These are phyloP conservation scores for Galeruca laticollis DNA, from an alignment of 2,888 invertebrate genomes.

Conservation along the genomic window DNA sequence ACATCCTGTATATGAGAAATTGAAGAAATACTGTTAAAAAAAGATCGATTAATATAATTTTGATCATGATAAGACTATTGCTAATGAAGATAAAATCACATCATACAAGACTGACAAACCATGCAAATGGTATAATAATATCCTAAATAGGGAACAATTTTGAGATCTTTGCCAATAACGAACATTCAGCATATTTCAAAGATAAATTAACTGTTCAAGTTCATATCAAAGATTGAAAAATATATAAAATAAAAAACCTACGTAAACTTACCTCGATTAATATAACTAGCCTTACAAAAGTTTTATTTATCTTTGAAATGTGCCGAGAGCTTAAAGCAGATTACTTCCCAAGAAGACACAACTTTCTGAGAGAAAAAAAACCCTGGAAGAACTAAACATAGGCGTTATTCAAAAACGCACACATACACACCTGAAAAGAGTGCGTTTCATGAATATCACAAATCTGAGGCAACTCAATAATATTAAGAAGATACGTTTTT, in stretches of 20 bases:
- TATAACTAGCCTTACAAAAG: background rate
- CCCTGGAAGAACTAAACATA: background rate
- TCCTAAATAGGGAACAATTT: conserved; percentile 15
- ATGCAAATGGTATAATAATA: conserved; percentile 26
- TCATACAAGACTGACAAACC: conserved; percentile 29
- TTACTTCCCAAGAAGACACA: too few relatives aligned
- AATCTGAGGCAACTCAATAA: conserved; percentile 61
- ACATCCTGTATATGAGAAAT: conserved; percentile 11
- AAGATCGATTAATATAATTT: conserved; percentile 12
- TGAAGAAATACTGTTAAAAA: conserved; percentile 28
- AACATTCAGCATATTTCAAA: conserved; percentile 1
- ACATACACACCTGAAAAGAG: background rate
- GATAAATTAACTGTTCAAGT: too few relatives aligned
- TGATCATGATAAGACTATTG: conserved; percentile 11
- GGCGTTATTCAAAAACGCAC: too few relatives aligned
- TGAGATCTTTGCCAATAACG: conserved; percentile 25
- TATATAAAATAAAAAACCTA: background rate
- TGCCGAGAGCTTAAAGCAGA: background rate
- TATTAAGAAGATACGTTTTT: conserved; percentile 65
- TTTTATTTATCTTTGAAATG: conserved; percentile 1
- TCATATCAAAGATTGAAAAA: too few relatives aligned
- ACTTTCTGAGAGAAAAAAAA: background rate
- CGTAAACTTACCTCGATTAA: background rate
- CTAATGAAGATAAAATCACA: conserved; percentile 24
- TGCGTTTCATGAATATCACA: conserved; percentile 6